Conservation (phyloP, 2,888 invertebrate genomes). For the Noctua janthina region DNA sequence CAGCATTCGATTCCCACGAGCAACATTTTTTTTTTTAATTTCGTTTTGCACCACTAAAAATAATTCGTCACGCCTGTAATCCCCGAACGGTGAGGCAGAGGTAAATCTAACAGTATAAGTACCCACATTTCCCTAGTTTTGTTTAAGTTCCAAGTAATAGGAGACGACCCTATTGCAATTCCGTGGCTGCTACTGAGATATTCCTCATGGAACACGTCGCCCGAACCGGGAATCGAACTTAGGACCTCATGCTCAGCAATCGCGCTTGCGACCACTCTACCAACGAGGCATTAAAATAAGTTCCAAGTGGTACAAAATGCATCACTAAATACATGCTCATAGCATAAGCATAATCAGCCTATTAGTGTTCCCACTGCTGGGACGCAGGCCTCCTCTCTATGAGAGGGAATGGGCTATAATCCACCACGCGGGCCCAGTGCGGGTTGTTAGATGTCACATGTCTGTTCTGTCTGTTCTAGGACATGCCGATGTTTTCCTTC, state of each 20-base stretch:
- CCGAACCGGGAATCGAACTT: not conserved
- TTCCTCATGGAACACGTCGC: not conserved
- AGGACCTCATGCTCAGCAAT: not conserved
- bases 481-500: no score
- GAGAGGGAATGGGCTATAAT: no score
- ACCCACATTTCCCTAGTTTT: no score
- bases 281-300: not conserved
- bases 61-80: not conserved
- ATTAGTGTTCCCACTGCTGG: no score
- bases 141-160: no score
- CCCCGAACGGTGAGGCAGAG: not conserved
- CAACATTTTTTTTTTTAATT: not conserved
- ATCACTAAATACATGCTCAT: slow-evolving; percentile 5
- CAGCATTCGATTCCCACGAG: not conserved
- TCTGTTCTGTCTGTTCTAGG: no score
- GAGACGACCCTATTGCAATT: not conserved
- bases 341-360: no score
- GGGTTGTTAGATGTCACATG: no score
- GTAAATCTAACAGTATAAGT: no score
- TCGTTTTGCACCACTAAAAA: not conserved
- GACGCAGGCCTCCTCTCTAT: no score
- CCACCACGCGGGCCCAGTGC: no score
- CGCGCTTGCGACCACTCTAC: not conserved
- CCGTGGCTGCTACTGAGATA: no score
- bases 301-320: not conserved